Base-by-base conservation (phyloP, 1,140 invertebrate genomes). In the Plodia interpunctella region DNA sequence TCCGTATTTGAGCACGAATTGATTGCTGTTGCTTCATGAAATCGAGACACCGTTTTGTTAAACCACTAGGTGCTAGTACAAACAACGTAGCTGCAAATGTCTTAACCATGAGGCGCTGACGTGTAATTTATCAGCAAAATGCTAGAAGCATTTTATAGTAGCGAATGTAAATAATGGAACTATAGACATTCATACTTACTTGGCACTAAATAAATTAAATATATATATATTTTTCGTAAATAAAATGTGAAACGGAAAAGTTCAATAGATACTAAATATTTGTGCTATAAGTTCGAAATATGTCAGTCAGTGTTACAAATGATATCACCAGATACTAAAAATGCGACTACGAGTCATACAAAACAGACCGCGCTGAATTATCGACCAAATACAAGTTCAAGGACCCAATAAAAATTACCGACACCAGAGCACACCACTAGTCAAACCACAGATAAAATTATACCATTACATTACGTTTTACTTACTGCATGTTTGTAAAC, bases 381-480 rank as follows among this genome's bases (percentile, higher is more conserved):
- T 85, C 81, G 84, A 70, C 79, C 67, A 77, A 85, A 81, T 68
- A 66, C 76, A 87, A 80, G 84, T 87, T 85, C 84, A 85, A 83
- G 84, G 81, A 70, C 80, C 72, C 74, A 79, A 82, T 82, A 80
- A 84, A 83, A 87, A 75, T 74, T 80, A 73, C 70, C 74, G 79
- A 79, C 76, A 74, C 38, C 35, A 2, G 70, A 74, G 60, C 68
- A 66, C 63, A 60, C 70, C 59, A 73, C 59, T 68, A 67, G 60
- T 70, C 68, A 67, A 76, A 65, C 38, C 38, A 72, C 68, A 71
- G 65, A 63, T 68, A 68, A 63, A 65, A 57, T 64, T 3, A 55
- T 56, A 64, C 57, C 51, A 55, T 58, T 35, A 35, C 49, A 32
- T 15, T 25, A 57, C 32, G 5, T 21, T 57, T 60, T 28, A 28